Conservation (phyloP, 2,888 invertebrate genomes). For the Sarcophaga caerulescens region DNA sequence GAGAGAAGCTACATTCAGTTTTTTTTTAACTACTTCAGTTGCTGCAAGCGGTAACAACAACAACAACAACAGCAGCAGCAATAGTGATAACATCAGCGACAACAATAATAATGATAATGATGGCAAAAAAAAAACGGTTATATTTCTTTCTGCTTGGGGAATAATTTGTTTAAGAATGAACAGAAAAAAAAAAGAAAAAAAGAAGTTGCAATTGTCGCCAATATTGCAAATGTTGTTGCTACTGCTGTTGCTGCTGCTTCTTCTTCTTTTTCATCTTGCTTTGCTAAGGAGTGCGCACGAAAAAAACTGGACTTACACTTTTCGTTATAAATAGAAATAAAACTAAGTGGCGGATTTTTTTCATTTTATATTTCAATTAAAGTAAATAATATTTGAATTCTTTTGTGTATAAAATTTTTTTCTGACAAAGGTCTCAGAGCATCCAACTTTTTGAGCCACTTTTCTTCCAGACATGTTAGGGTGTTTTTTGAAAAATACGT, state of each 20-base stretch:
- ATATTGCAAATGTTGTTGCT: constrained; percentile 17
- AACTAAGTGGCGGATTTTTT: no score
- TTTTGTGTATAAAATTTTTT: no score
- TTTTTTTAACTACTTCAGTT: no score
- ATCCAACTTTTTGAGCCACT: no score
- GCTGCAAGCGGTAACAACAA: background rate
- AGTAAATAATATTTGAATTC: no score
- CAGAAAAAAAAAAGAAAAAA: constrained; percentile 3
- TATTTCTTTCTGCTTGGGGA: constrained; percentile 61
- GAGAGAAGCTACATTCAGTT: constrained; percentile 19
- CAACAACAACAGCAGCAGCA: constrained; percentile 39
- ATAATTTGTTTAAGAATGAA: background rate
- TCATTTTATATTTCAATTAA: no score
- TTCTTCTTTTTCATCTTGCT: background rate
- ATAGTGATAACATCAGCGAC: background rate
- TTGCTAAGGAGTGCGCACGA: no score
- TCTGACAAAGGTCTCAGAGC: no score
- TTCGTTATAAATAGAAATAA: no score
- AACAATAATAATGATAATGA: constrained; percentile 39
- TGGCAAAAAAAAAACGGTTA: constrained; percentile 51
- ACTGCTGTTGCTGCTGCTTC: background rate
- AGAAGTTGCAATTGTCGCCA: constrained; percentile 42
- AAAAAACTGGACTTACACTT: no score
- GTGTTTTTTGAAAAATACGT: no score
- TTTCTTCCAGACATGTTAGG: no score